Conservation (phyloP, 2,888 invertebrate genomes). For the Cephus spinipes region DNA sequence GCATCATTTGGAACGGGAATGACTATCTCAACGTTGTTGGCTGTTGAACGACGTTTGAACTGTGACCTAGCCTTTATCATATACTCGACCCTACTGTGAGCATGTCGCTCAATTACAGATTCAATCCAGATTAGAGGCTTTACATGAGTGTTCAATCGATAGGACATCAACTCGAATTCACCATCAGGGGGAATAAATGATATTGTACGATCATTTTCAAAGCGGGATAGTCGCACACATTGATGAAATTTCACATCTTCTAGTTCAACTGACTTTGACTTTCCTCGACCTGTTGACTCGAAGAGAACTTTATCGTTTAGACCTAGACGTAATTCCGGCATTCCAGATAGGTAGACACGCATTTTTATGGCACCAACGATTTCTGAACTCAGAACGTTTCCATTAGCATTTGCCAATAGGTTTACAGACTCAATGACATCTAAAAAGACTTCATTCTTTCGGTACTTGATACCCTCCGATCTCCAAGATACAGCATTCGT, state of each 20-base stretch:
- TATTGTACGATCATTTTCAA: constrained; percentile 98
- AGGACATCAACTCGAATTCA: constrained; percentile 99
- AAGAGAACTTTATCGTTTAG: constrained; percentile 98
- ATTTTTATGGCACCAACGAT: constrained; percentile 99
- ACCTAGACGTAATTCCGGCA: constrained; percentile 97
- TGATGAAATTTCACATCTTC: constrained; percentile 99
- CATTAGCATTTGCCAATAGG: constrained; percentile 94
- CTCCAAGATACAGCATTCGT: constrained; percentile 99
- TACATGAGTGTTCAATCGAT: constrained; percentile 94
- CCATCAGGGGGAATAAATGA: constrained; percentile 99
- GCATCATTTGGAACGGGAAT: constrained; percentile 97
- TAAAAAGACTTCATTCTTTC: constrained; percentile 98
- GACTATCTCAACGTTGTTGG: constrained; percentile 98
- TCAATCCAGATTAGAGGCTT: constrained; percentile 99
- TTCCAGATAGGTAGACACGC: constrained; percentile 97
- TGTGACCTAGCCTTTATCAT: constrained; percentile 99
- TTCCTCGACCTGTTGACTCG: constrained; percentile 96
- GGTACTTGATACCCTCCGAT: constrained; percentile 97
- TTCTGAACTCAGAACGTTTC: constrained; percentile 95
- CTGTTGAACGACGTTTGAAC: constrained; percentile 96
- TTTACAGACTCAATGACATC: constrained; percentile 99
- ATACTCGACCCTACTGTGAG: constrained; percentile 96
- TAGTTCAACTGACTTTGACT: constrained; percentile 97
- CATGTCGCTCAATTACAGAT: constrained; percentile 97
- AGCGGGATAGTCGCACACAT: constrained; percentile 94